A percentile compares a stretch with the other conserved stretches of the same genome.
phyloP scores from a whole-genome alignment of 2,113 vertebrate species.

The Lepisosteus oculatus region DNA sequence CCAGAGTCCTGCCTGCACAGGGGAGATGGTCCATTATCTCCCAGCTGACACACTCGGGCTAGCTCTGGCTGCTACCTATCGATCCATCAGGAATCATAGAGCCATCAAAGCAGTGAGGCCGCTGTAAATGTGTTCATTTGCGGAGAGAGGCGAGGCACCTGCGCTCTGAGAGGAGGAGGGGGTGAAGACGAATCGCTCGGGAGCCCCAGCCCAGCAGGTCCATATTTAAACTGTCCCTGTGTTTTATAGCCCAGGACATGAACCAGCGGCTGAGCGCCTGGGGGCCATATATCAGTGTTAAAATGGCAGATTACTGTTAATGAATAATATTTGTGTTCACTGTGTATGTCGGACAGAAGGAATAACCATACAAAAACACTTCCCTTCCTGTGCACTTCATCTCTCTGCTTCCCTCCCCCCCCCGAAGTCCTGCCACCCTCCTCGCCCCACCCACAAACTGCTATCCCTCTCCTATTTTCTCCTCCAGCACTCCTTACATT shows the following conservation, averaged over 20 bases:
- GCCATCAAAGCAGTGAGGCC: conserved; percentile 35
- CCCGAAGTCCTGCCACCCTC: background rate
- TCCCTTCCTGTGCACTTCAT: conserved; percentile 46
- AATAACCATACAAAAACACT: conserved; percentile 57
- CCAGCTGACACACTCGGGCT: background rate
- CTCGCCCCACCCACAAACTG: background rate
- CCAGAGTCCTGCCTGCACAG: background rate
- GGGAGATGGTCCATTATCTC: conserved; percentile 11
- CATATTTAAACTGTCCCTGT: conserved; percentile 91
- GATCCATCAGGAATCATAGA: conserved; percentile 42
- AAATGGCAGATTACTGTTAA: conserved; percentile 91
- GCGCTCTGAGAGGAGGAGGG: conserved; percentile 34
- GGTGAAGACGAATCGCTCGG: conserved; percentile 78
- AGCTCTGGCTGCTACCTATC: conserved; percentile 25
- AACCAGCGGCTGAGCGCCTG: conserved; percentile 64
- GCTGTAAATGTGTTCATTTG: conserved; percentile 64
- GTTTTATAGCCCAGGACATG: conserved; percentile 85
- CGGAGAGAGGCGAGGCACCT: conserved; percentile 51
- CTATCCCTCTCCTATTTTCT: background rate
- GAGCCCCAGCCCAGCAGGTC: conserved; percentile 79
- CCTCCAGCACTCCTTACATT: conserved; percentile 11
- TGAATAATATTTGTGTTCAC: conserved; percentile 84
- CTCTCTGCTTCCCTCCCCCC: conserved; percentile 18
- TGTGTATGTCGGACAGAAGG: conserved; percentile 63
- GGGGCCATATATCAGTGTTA: conserved; percentile 86